Conservation (phyloP, 2,888 invertebrate genomes). For the Ophonus ardosiacus region DNA sequence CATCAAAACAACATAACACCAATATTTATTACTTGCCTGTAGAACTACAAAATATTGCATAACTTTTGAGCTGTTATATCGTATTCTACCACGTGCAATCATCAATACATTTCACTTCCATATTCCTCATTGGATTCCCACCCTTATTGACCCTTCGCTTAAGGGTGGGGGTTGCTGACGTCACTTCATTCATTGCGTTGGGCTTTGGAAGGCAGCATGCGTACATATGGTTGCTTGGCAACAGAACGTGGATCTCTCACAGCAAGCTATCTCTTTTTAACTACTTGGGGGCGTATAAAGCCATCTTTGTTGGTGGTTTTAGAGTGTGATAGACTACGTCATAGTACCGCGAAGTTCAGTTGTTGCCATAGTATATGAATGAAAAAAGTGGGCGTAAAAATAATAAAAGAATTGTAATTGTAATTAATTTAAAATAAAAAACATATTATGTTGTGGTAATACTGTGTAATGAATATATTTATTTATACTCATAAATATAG, state of each 20-base stretch:
- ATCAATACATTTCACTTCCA: background rate
- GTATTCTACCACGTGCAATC: background rate
- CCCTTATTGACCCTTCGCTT: constrained; percentile 1
- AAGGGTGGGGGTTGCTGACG: constrained; percentile 40
- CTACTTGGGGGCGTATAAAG: background rate
- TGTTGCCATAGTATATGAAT: background rate
- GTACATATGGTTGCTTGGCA: constrained; percentile 52
- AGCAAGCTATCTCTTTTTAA: constrained; percentile 15
- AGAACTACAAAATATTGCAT: constrained; percentile 16
- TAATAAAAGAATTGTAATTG: background rate
- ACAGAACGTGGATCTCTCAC: constrained; percentile 29
- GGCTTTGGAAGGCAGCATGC: constrained; percentile 35
- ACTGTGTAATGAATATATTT: no score
- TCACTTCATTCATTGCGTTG: constrained; percentile 55
- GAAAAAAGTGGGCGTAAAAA: background rate
- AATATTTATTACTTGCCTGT: constrained; percentile 17
- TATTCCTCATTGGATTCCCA: background rate
- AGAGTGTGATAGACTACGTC: background rate
- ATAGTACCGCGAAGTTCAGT: constrained; percentile 24
- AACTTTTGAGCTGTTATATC: background rate
- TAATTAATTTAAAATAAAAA: background rate
- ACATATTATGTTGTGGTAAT: no score
- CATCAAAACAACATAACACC: constrained; percentile 7
- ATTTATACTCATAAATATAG: no score
- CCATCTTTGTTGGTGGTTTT: background rate